Percentiles rank a stretch among this genome's conserved stretches.
These are phyloP conservation scores for Quiscalus mexicanus DNA, from an alignment of 2,113 vertebrate species.

Conservation along the genomic window DNA sequence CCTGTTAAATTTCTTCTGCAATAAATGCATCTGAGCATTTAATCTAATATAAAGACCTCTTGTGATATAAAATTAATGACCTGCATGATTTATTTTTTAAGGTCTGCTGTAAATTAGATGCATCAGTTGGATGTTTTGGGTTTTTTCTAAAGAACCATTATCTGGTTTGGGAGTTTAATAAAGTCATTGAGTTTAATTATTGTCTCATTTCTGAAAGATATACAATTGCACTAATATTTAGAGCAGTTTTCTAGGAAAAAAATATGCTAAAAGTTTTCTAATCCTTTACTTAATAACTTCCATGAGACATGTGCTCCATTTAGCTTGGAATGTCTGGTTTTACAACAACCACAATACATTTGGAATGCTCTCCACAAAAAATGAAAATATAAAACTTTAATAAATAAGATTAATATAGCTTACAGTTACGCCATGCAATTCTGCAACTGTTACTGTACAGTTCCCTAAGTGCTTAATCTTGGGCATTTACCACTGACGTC, in stretches of 20 bases:
- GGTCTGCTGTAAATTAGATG: slow-evolving; percentile 21
- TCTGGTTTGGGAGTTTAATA: slow-evolving; percentile 12
- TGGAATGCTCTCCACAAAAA: neutral
- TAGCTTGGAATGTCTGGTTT: neutral
- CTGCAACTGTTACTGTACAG: neutral
- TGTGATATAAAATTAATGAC: slow-evolving; percentile 30
- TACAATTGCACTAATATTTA: neutral
- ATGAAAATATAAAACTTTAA: neutral
- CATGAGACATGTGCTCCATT: neutral
- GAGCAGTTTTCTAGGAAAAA: slow-evolving; percentile 1
- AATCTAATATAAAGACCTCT: slow-evolving; percentile 20
- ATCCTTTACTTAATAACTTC: neutral
- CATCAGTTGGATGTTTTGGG: neutral
- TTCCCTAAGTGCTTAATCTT: neutral
- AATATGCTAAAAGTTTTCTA: neutral
- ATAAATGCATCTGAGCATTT: neutral
- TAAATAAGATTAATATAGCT: neutral
- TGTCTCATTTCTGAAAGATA: neutral
- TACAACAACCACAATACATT: neutral
- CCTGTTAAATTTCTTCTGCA: slow-evolving; percentile 42
- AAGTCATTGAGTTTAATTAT: neutral
- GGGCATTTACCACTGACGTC: neutral
- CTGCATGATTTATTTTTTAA: slow-evolving; percentile 29
- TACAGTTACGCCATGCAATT: neutral
- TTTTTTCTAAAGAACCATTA: slow-evolving; percentile 11